A percentile compares a stretch with the other conserved stretches of the same genome.
These are phyloP conservation scores for Amblyornis subalaris DNA, from an alignment of 2,113 vertebrate species.

Conservation along the genomic window DNA sequence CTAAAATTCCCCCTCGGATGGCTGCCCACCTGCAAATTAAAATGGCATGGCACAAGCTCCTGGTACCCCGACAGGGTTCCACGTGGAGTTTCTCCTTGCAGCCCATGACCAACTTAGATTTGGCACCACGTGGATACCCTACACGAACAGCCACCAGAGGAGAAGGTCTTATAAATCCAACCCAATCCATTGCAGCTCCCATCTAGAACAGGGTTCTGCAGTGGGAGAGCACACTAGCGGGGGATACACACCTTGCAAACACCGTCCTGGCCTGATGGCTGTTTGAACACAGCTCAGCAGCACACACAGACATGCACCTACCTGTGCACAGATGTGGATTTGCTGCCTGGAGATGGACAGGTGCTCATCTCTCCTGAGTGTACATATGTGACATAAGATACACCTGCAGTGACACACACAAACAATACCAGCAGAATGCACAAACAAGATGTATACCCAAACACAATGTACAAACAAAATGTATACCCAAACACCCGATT, in stretches of 20 bases:
- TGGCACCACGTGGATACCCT: neutral
- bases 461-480: neutral
- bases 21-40: neutral
- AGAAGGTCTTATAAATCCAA: neutral
- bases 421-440: neutral
- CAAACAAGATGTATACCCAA: no score
- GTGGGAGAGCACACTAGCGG: neutral
- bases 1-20: neutral
- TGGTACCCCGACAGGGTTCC: neutral
- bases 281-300: neutral
- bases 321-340: neutral
- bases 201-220: neutral
- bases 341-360: neutral
- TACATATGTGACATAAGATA: neutral
- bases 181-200: neutral
- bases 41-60: neutral
- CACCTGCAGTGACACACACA: neutral
- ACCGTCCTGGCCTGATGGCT: neutral
- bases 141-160: neutral
- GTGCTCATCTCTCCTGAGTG: neutral
- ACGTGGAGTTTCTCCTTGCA: neutral
- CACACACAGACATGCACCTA: neutral
- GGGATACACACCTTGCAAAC: neutral
- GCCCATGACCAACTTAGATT: slow-evolving; percentile 1
- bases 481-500: neutral